phyloP scores from a whole-genome alignment of 92 coral and sea anemone genomes.

The Epizoanthus ramosus region DNA sequence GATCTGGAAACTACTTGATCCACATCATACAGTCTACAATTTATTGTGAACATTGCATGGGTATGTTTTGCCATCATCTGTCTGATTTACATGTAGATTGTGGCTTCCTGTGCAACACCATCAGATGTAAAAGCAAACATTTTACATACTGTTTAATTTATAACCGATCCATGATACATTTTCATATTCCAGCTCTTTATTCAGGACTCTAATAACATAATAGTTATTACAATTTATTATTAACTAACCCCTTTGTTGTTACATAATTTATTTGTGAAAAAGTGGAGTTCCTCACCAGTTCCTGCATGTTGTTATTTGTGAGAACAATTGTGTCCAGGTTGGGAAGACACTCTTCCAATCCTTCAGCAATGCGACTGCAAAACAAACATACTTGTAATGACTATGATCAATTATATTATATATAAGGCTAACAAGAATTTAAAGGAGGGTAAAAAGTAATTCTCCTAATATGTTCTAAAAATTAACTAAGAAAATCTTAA shows the following conservation, averaged over 20 bases:
- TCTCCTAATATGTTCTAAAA: not conserved
- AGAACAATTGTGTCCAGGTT: constrained; percentile 85
- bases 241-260: not conserved
- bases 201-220: not conserved
- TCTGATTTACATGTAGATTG: no score
- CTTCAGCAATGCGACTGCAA: constrained; percentile 90
- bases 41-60: no score
- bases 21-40: no score
- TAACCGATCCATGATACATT: no score
- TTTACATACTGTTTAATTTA: no score
- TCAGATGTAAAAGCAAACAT: no score
- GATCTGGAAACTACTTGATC: no score
- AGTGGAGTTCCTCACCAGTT: constrained; percentile 67
- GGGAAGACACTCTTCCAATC: constrained; percentile 84
- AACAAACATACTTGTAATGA: not conserved
- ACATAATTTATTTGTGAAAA: no score
- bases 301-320: constrained; percentile 94
- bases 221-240: not conserved
- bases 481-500: not conserved
- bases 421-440: not conserved
- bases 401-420: not conserved
- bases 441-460: not conserved
- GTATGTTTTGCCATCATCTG: no score
- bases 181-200: not conserved
- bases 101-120: no score